Evolutionary conservation across 2,888 invertebrate genomes (phyloP), one percentile per base, ranked within the genome.

Genomic region (Dryomyza anilis): DNA sequence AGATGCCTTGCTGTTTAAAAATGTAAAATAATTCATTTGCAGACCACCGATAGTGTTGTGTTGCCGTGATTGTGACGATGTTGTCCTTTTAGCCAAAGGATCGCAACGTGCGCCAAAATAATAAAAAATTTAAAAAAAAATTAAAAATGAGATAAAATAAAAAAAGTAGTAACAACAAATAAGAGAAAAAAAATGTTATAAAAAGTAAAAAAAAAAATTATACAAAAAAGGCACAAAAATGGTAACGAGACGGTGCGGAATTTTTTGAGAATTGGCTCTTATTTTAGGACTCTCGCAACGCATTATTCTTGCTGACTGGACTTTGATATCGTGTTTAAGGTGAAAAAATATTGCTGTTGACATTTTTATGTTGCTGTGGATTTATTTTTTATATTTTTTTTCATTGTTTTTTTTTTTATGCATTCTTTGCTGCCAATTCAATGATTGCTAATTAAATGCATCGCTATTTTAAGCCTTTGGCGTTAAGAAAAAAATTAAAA

Each of bases 261-360:
- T 70, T 70, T 69, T 70, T 64, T 58, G 70, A 70, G 70, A 71
- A 71, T 70, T 70, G 67, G 70, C 68, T n/a, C n/a, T 70, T 70
- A 70, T 67, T 68, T 66, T 65, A 67, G 55, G 60, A 12, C 10
- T 19, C 10, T 12, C 16, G 19, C 14, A 10, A 2, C 16, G 12
- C 29, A 27, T 27, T 27, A 25, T 19, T 57, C 23, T 57, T 57
- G 12, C 27, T 58, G 25, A 10, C 19, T 1, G 29, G 19, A 25
- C 39, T 39, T 46, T 14, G 45, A 27, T 43, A 46, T 46, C 46
- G 46, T 46, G 27, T 58, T 45, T 16, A 30, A 48, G 59, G 46
- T 48, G 59, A 59, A 46, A 59, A 46, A 52, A 61, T 33, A 5
- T 61, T 50, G 33, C 23, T 30, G 19, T 46, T 55, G 29, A 58